These are phyloP conservation scores for Vollenhovia emeryi DNA, from an alignment of 1,140 invertebrate species.

Conservation along the genomic window DNA sequence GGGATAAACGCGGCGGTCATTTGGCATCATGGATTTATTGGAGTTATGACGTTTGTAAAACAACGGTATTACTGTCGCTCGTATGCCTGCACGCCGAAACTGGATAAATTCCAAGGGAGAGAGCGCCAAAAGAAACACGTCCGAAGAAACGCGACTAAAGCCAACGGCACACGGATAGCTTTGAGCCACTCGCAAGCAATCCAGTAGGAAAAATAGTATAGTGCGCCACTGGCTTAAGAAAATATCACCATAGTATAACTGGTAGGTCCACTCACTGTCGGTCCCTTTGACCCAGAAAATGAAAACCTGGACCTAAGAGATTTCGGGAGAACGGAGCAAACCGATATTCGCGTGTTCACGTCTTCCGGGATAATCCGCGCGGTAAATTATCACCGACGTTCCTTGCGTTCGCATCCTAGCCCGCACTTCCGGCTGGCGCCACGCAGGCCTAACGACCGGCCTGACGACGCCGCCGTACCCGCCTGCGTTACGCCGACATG, in stretches of 20 bases:
- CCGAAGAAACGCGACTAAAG: too few species aligned
- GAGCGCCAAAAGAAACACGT: background rate
- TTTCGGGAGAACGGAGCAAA: conserved; percentile 15
- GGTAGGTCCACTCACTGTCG: too few species aligned
- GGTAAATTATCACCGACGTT: conserved; percentile 43
- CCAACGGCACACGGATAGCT: too few species aligned
- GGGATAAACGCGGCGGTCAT: conserved; percentile 30
- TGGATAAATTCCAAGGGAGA: background rate
- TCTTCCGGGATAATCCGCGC: background rate
- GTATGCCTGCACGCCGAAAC: too few species aligned
- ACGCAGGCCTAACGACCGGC: background rate
- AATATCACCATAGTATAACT: too few species aligned
- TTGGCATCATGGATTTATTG: conserved; percentile 24
- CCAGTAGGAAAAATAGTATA: too few species aligned
- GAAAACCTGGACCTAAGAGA: too few species aligned
- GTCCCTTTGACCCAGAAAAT: too few species aligned
- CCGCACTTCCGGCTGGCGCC: conserved; percentile 13
- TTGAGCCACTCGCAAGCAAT: too few species aligned
- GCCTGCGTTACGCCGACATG: conserved; percentile 63
- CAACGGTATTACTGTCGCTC: too few species aligned
- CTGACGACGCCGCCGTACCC: background rate
- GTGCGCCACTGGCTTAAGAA: too few species aligned
- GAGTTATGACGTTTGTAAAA: background rate
- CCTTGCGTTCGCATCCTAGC: conserved; percentile 2
- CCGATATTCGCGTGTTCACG: conserved; percentile 27